phyloP scores from a whole-genome alignment of 2,797 vertebrate genomes.

The Vespertilio murinus region DNA sequence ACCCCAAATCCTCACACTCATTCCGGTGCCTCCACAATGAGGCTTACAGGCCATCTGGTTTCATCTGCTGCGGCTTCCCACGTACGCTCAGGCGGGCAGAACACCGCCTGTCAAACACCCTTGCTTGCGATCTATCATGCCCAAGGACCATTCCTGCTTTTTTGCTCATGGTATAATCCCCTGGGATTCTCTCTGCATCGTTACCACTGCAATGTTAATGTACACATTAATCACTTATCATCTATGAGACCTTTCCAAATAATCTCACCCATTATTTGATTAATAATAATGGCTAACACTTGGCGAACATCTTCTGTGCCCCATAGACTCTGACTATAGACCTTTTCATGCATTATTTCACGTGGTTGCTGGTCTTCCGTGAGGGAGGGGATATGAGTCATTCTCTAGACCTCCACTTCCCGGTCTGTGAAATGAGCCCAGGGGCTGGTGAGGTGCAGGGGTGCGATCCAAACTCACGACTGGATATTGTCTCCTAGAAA shows the following conservation, averaged over 20 bases:
- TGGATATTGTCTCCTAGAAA: too few species aligned
- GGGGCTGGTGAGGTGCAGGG: neutral
- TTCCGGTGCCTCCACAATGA: neutral
- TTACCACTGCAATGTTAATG: neutral
- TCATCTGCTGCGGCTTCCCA: neutral
- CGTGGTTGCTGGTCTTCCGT: neutral
- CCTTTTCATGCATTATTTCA: neutral
- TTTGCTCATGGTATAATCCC: neutral
- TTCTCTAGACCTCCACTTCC: neutral
- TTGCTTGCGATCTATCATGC: neutral
- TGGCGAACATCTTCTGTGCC: neutral
- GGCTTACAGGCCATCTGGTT: too few species aligned
- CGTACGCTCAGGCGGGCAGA: neutral
- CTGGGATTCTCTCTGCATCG: neutral
- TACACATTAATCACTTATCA: neutral
- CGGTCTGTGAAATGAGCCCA: neutral
- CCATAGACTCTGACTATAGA: neutral
- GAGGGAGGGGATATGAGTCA: neutral
- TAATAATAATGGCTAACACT: neutral
- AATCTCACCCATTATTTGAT: neutral
- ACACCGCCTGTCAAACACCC: neutral
- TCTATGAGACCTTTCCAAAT: neutral
- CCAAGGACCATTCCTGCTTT: accelerated
- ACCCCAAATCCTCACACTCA: neutral
- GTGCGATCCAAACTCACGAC: neutral